Evolutionary conservation across 1,140 invertebrate species (phyloP), one percentile per base, ranked within the genome.

Genomic region (Chionoecetes opilio): DNA sequence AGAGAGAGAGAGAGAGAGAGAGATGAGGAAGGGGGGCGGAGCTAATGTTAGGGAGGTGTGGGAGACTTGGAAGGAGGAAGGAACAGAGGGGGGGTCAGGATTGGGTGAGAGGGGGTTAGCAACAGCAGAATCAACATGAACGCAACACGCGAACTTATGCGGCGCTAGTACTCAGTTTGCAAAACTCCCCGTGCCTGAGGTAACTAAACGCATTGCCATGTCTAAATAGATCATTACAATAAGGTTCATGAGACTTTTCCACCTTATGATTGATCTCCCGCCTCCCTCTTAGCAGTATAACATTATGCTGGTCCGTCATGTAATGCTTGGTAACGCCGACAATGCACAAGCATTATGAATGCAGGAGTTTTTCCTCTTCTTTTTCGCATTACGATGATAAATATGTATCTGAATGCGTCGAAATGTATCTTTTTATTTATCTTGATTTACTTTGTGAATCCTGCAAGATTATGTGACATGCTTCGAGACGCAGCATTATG

Each of bases 161-260:
- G 21, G 8, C 89, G 29, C 89, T 91, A 53, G 31, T 53, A 35
- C 11, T 75, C 46, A 91, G 46, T 91, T 91, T 91, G 89, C 89
- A 91, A 91, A 91, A 91, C 89, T 34, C 89, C 46, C 89, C 89
- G 89, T 91, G 89, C 53, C 89, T 91, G 89, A 75, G 89, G 89
- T 91, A 17, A 38, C 89, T 35, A 75, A 31, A 41, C 26, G 9
- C 32, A 35, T 29, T 53, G 88, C 26, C 41, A 53, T 90, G 41
- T 53, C 32, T 31, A 46, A n/a, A 11, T 75, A 41, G 31, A 91
- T 91, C 89, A 91, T 34, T 91, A 53, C 41, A 91, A 53, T 75
- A 53, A 34, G 88, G 21, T 8, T n/a, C 14, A 11, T 32, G 37
- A n/a, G 21, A 17, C 8, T 41, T 38, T 14, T 41, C 88, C 88